phyloP scores from a whole-genome alignment of 37 sponge, comb jelly and placozoan genomes.

The Geodia barretti region DNA sequence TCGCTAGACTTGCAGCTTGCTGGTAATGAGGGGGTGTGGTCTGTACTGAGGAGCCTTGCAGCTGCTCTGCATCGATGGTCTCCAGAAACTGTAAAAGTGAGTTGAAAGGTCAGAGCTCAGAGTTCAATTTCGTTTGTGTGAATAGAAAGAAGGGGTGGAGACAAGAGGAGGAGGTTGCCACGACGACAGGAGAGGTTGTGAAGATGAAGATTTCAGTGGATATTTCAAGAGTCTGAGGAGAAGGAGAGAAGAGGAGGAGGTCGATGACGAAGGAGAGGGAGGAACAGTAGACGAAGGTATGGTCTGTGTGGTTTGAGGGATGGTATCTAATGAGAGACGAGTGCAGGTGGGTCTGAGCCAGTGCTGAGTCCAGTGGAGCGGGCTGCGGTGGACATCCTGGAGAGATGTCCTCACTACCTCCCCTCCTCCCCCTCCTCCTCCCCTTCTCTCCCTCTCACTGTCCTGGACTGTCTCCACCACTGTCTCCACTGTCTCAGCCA shows the following conservation, averaged over 20 bases:
- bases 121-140: too few species aligned
- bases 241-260: conserved; percentile 7
- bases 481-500: conserved; percentile 26
- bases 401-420: conserved; percentile 51
- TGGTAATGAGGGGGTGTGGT: conserved; percentile 40
- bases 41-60: conserved; percentile 33
- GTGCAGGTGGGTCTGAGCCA: background rate
- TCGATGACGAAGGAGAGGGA: background rate
- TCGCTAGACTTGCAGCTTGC: conserved; percentile 40
- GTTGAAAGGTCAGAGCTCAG: too few species aligned
- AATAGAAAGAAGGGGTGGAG: background rate
- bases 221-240: background rate
- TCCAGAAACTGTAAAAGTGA: background rate
- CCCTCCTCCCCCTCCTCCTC: conserved; percentile 9
- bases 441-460: conserved; percentile 4
- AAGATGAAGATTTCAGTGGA: conserved; percentile 8
- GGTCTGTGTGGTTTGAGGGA: too few species aligned
- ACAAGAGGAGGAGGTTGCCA: background rate
- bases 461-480: conserved; percentile 32
- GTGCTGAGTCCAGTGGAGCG: conserved; percentile 20
- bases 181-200: conserved; percentile 30
- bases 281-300: background rate
- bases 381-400: conserved; percentile 43
- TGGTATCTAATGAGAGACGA: background rate
- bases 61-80: conserved; percentile 25